Percentiles rank a stretch among this genome's conserved stretches.
These are phyloP conservation scores for Nipponia nippon DNA, from an alignment of 2,113 vertebrate species.

Conservation along the genomic window DNA sequence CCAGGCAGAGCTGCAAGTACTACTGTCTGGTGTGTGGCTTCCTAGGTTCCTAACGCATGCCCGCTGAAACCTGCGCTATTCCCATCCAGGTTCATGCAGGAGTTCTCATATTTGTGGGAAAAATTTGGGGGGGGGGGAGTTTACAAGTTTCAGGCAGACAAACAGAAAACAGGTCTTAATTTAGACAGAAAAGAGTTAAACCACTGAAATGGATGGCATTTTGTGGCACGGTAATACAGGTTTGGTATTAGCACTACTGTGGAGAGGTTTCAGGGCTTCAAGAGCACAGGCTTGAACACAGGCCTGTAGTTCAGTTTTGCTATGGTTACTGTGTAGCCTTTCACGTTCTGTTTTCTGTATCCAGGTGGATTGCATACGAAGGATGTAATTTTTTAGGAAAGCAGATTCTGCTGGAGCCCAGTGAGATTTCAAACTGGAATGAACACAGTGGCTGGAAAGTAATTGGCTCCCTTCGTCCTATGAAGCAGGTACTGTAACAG, in stretches of 20 bases:
- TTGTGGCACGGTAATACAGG: background rate
- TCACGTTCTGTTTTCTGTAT: background rate
- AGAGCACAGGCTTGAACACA: background rate
- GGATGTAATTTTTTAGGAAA: conserved; percentile 81
- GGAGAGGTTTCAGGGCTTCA: background rate
- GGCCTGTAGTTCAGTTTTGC: background rate
- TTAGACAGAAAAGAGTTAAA: background rate
- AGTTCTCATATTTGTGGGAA: background rate
- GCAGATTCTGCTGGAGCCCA: conserved; percentile 77
- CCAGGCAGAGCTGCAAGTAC: background rate
- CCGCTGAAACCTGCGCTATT: background rate
- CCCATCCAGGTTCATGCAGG: background rate
- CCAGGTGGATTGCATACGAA: conserved; percentile 85
- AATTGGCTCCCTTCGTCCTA: conserved; percentile 80
- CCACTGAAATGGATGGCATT: background rate
- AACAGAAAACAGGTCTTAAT: background rate
- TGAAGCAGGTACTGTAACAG: conserved; percentile 76
- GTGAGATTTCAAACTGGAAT: conserved; percentile 76
- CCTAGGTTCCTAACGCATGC: background rate
- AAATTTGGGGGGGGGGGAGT: background rate
- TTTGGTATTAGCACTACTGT: background rate
- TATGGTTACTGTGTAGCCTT: background rate
- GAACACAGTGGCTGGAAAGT: conserved; percentile 81
- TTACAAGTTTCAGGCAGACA: background rate
- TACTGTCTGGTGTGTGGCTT: background rate